These are phyloP conservation scores for Drosophila suzukii DNA, from an alignment of 1,140 invertebrate species.

Conservation along the genomic window DNA sequence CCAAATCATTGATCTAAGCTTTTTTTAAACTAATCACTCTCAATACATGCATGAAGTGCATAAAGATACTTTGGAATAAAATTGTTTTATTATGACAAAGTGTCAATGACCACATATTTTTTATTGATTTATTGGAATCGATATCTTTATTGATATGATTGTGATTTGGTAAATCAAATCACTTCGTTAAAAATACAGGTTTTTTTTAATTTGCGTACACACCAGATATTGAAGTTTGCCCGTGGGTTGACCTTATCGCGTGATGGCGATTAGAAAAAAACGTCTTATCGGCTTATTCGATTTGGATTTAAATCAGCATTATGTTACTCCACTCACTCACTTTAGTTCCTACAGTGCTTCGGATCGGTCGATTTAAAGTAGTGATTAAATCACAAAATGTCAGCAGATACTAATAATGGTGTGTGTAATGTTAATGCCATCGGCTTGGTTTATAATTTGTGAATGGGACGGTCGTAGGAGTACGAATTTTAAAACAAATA, in stretches of 20 bases:
- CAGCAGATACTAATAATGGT: conserved; percentile 34
- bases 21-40: no score
- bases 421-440: not conserved
- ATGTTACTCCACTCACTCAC: conserved; percentile 9
- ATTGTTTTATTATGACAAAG: no score
- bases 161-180: not conserved
- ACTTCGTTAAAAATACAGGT: not conserved
- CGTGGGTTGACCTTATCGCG: conserved; percentile 23
- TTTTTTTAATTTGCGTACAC: not conserved
- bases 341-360: not conserved
- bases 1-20: no score
- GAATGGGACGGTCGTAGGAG: no score
- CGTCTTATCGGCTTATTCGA: conserved; percentile 25
- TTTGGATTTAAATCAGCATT: conserved; percentile 20
- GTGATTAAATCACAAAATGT: conserved; percentile 1
- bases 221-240: not conserved
- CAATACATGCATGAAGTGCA: no score
- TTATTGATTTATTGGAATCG: not conserved
- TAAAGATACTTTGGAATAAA: no score
- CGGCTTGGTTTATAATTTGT: not conserved
- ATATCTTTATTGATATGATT: not conserved
- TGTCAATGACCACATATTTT: no score
- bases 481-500: conserved; percentile 13
- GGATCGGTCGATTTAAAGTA: conserved; percentile 6
- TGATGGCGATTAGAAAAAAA: conserved; percentile 13